These are phyloP conservation scores for Mylabris sibirica DNA, from an alignment of 2,888 invertebrate genomes.

Conservation along the genomic window DNA sequence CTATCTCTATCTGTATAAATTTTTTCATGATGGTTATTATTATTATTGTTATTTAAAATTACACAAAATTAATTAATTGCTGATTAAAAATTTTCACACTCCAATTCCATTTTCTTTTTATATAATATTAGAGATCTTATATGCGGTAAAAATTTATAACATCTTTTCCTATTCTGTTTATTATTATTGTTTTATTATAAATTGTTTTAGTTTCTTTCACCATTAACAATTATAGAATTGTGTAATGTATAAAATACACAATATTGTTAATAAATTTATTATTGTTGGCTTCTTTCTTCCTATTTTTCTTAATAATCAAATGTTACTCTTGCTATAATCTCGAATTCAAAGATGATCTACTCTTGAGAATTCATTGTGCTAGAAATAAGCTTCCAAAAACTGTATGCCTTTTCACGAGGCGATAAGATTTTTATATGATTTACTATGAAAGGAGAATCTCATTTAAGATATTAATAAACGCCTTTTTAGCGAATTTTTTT, in stretches of 20 bases:
- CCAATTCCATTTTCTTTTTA: constrained; percentile 27
- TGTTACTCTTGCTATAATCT: too few species aligned
- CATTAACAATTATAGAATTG: constrained; percentile 32
- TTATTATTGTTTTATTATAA: constrained; percentile 4
- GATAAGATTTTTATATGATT: too few species aligned
- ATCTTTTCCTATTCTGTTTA: constrained; percentile 18
- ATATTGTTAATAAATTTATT: constrained; percentile 25
- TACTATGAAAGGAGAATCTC: too few species aligned
- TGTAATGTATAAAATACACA: constrained; percentile 23
- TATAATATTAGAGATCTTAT: constrained; percentile 12
- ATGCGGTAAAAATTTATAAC: constrained; percentile 22
- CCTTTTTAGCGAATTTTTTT: too few species aligned
- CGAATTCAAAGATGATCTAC: too few species aligned
- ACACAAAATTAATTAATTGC: constrained; percentile 21
- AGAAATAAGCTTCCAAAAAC: too few species aligned
- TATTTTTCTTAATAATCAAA: constrained; percentile 17
- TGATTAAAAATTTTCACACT: constrained; percentile 29
- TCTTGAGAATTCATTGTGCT: too few species aligned
- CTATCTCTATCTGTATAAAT: too few species aligned
- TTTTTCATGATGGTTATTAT: too few species aligned
- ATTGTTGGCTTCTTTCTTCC: too few species aligned
- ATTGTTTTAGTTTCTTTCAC: constrained; percentile 21
- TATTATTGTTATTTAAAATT: background rate
- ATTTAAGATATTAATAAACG: too few species aligned
- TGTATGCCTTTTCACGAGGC: too few species aligned